Percentiles rank a stretch among this genome's conserved stretches.
phyloP scores from a whole-genome alignment of 2,113 vertebrate genomes.

The Perca fluviatilis region DNA sequence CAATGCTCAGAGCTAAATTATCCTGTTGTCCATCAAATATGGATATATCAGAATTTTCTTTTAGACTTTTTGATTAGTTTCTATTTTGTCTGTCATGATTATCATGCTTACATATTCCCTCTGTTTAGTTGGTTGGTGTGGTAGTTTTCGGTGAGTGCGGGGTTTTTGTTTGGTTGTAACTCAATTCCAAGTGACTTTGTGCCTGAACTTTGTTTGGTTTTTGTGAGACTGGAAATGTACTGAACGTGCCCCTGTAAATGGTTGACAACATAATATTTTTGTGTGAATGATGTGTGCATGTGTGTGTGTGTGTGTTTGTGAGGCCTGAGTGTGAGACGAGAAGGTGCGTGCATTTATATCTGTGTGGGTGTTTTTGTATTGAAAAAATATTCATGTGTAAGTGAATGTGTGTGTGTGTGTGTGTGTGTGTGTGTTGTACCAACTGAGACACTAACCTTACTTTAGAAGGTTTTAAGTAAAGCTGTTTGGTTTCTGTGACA shows the following conservation, averaged over 20 bases:
- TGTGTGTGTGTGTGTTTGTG: constrained; percentile 18
- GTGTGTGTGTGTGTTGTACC: constrained; percentile 51
- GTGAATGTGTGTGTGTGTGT: constrained; percentile 24
- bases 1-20: constrained; percentile 53
- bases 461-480: constrained; percentile 78
- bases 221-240: constrained; percentile 71
- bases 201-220: constrained; percentile 82
- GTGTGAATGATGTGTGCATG: neutral
- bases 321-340: constrained; percentile 17
- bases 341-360: constrained; percentile 36
- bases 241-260: constrained; percentile 54
- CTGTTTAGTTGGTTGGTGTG: constrained; percentile 86
- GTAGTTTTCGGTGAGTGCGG: constrained; percentile 82
- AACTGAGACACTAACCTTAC: constrained; percentile 70
- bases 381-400: constrained; percentile 17
- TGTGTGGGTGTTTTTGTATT: constrained; percentile 37
- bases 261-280: constrained; percentile 44
- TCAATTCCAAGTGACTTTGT: constrained; percentile 82
- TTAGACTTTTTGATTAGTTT: constrained; percentile 70
- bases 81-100: constrained; percentile 85
- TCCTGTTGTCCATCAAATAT: constrained; percentile 57
- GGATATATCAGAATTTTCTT: constrained; percentile 55
- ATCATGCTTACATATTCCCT: constrained; percentile 85
- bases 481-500: constrained; percentile 80
- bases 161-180: constrained; percentile 79